A percentile compares a stretch with the other conserved stretches of the same genome.
These are phyloP conservation scores for Eurytoma adleriae DNA, from an alignment of 2,888 invertebrate species.

Conservation along the genomic window DNA sequence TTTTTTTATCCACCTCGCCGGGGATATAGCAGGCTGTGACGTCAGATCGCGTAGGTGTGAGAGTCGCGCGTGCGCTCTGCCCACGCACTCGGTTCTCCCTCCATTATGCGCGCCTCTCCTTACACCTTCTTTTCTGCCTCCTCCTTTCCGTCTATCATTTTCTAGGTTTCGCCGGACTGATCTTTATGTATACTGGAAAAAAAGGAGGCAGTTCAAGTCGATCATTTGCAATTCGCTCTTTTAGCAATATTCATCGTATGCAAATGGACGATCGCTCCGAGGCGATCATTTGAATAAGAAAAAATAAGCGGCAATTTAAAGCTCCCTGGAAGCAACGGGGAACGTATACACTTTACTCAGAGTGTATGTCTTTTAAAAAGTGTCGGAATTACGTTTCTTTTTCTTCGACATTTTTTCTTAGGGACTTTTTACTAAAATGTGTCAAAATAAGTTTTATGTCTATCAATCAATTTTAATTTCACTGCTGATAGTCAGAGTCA, in stretches of 20 bases:
- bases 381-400: too few relatives aligned
- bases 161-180: not conserved
- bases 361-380: too few relatives aligned
- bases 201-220: constrained; percentile 28
- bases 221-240: constrained; percentile 48
- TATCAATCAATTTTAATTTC: too few relatives aligned
- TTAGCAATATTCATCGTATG: constrained; percentile 46
- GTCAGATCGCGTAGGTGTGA: constrained; percentile 63
- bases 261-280: constrained; percentile 10
- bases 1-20: constrained; percentile 36
- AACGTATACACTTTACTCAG: not conserved
- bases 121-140: constrained; percentile 24
- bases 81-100: constrained; percentile 43
- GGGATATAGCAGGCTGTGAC: constrained; percentile 66
- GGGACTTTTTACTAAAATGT: too few relatives aligned
- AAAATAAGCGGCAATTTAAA: not conserved
- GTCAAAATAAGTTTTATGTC: too few relatives aligned
- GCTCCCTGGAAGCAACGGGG: not conserved
- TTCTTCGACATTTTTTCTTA: too few relatives aligned
- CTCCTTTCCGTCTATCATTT: constrained; percentile 41
- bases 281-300: constrained; percentile 28
- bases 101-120: not conserved
- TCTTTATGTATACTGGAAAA: not conserved
- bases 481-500: too few relatives aligned
- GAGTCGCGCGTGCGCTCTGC: constrained; percentile 58